phyloP scores from a whole-genome alignment of 2,113 vertebrate genomes.

The Ceyx melanurus region DNA sequence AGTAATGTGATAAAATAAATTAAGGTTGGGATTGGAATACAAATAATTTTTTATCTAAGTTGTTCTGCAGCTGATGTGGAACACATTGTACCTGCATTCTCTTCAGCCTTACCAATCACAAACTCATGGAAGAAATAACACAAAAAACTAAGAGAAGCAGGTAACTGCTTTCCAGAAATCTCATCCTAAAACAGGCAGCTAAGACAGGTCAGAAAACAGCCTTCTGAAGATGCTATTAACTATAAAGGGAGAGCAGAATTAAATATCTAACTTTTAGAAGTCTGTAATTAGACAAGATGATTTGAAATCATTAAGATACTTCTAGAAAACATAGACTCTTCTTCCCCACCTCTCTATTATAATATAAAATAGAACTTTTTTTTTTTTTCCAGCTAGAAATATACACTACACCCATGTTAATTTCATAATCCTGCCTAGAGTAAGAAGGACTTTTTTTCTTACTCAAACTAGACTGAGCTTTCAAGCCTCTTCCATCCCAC shows the following conservation, averaged over 20 bases:
- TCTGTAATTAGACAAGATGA: slow-evolving; percentile 1
- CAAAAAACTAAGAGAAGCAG: not conserved
- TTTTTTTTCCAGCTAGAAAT: not conserved
- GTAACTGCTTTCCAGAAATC: not conserved
- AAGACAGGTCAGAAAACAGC: slow-evolving; percentile 16
- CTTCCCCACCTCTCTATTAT: not conserved
- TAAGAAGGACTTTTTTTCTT: not conserved
- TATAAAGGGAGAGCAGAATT: not conserved
- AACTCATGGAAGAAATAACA: not conserved
- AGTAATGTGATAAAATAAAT: not conserved
- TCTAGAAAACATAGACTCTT: not conserved
- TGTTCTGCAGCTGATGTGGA: not conserved
- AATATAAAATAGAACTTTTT: not conserved
- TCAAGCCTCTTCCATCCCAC: not conserved
- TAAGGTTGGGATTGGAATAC: not conserved
- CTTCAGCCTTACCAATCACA: not conserved
- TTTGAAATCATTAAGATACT: not conserved
- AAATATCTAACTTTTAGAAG: not conserved
- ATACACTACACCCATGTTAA: not conserved
- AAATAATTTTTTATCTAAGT: not conserved
- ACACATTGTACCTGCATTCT: not conserved
- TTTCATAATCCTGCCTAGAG: not conserved
- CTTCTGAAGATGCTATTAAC: slow-evolving; percentile 23
- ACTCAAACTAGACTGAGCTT: not conserved
- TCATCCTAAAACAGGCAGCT: not conserved